phyloP scores from a whole-genome alignment of 2,797 vertebrate genomes.

The Pelodytes ibericus region DNA sequence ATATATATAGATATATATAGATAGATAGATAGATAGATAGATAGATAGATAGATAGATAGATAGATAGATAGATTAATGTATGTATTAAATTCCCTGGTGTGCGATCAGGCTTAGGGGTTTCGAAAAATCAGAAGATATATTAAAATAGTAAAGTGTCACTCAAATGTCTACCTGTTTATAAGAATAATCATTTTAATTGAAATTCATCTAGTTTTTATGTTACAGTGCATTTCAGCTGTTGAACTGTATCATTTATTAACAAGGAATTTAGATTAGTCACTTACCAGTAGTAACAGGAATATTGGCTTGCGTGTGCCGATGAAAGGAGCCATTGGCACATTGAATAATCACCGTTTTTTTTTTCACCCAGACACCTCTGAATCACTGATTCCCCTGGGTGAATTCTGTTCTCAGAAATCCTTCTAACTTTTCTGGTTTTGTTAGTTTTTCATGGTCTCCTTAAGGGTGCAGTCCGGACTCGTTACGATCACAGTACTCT shows the following conservation, averaged over 20 bases:
- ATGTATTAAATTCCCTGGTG: no score
- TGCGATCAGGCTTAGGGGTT: no score
- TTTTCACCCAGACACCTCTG: not conserved
- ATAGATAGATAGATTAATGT: no score
- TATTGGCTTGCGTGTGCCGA: not conserved
- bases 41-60: no score
- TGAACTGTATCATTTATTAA: not conserved
- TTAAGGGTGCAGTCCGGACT: slow-evolving; percentile 14
- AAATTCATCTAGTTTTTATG: no score
- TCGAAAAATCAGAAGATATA: no score
- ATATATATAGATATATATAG: not conserved
- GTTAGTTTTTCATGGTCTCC: slow-evolving; percentile 24
- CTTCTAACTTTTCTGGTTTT: not conserved
- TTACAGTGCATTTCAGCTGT: no score
- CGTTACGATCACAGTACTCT: slow-evolving; percentile 11
- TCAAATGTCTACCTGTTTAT: no score
- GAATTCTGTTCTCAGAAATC: not conserved
- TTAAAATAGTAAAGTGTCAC: no score
- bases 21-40: not conserved
- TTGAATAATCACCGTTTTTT: not conserved
- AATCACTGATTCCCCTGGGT: not conserved
- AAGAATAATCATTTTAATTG: no score
- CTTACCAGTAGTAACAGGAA: slow-evolving; percentile 32
- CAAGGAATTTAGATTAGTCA: not conserved
- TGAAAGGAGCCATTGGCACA: slow-evolving; percentile 35